Evolutionary conservation across 2,888 invertebrate genomes (phyloP).

Genomic region (Himalopsyche tibetana): DNA sequence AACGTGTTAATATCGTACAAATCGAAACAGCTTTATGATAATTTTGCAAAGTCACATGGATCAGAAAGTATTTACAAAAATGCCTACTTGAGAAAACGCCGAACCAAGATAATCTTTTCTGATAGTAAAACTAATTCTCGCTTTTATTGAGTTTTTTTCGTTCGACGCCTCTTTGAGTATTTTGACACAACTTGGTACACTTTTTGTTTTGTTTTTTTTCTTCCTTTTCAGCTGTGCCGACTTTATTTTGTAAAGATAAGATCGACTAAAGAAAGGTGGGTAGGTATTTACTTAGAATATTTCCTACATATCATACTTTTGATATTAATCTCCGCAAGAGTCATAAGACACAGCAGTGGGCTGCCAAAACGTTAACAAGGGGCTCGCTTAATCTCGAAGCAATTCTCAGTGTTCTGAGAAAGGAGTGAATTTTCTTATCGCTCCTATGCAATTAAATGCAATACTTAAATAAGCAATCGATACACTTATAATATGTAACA

Average conservation of each 20-base stretch:
- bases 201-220: constrained; percentile 13
- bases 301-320: too few relatives aligned
- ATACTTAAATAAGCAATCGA: too few relatives aligned
- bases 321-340: too few relatives aligned
- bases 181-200: not conserved
- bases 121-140: constrained; percentile 34
- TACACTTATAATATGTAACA: too few relatives aligned
- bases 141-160: not conserved
- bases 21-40: constrained; percentile 15
- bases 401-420: too few relatives aligned
- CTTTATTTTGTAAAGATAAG: constrained; percentile 14
- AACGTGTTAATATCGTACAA: not conserved
- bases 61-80: constrained; percentile 16
- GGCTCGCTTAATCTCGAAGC: too few relatives aligned
- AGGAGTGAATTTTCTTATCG: too few relatives aligned
- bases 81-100: constrained; percentile 20
- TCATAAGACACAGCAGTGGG: too few relatives aligned
- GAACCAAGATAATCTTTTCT: constrained; percentile 1
- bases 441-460: too few relatives aligned
- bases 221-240: not conserved
- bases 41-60: constrained; percentile 28
- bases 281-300: too few relatives aligned
- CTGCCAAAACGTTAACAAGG: too few relatives aligned
- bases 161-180: constrained; percentile 8
- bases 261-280: not conserved